Conservation (phyloP, 2,797 vertebrate species). For the Rachycentron canadum region DNA sequence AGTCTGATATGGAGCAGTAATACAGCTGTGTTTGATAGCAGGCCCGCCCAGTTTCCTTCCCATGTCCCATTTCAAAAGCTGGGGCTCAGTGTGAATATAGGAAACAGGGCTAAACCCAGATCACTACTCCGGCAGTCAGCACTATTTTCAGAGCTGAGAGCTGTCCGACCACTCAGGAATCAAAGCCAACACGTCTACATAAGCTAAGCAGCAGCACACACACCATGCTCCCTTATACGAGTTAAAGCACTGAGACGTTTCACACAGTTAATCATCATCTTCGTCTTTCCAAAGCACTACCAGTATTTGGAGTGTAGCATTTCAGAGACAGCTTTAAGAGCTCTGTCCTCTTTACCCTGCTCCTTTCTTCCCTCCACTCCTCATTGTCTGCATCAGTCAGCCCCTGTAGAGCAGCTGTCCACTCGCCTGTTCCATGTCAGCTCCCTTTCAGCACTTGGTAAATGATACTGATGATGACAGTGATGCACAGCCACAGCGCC, state of each 20-base stretch:
- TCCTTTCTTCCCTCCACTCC: conserved; percentile 45
- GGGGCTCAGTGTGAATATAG: conserved; percentile 71
- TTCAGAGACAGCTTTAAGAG: conserved; percentile 66
- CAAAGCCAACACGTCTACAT: conserved; percentile 71
- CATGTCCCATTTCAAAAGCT: conserved; percentile 69
- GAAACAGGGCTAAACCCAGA: conserved; percentile 85
- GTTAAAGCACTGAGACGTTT: conserved; percentile 68
- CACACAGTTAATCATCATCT: conserved; percentile 70
- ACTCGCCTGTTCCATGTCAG: conserved; percentile 66
- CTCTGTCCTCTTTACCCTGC: conserved; percentile 49
- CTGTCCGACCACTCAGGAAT: conserved; percentile 71
- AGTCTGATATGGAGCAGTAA: conserved; percentile 17
- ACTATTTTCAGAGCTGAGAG: conserved; percentile 75
- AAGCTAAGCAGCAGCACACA: conserved; percentile 66
- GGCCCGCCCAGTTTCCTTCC: conserved; percentile 55
- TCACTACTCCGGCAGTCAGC: conserved; percentile 79
- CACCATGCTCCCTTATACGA: conserved; percentile 43
- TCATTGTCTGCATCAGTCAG: conserved; percentile 67
- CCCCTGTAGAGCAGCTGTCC: conserved; percentile 69
- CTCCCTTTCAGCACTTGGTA: conserved; percentile 68
- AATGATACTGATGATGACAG: conserved; percentile 74
- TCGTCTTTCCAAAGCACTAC: conserved; percentile 49
- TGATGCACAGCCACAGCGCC: conserved; percentile 55
- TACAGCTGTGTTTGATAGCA: conserved; percentile 48
- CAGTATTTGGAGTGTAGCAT: conserved; percentile 60